Percentiles rank a stretch among this genome's conserved stretches.
These are phyloP conservation scores for Phymorhynchus buccinoides DNA, from an alignment of 1,140 invertebrate species.

Conservation along the genomic window DNA sequence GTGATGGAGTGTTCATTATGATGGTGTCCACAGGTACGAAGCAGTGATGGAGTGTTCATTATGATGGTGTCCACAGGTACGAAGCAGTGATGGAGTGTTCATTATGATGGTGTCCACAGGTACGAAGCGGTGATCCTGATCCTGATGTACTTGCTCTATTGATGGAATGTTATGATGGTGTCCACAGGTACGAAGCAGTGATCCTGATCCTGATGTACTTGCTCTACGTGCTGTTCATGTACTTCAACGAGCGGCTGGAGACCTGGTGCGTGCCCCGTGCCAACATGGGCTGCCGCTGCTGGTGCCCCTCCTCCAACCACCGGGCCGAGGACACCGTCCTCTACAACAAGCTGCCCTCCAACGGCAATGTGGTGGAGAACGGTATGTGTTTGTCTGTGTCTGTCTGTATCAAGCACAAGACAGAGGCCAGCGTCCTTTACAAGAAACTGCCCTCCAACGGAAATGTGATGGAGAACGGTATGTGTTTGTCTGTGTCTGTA, in stretches of 20 bases:
- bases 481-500: conserved; percentile 14
- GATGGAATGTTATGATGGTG: too few relatives aligned
- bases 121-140: too few relatives aligned
- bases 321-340: conserved; percentile 50
- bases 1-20: too few relatives aligned
- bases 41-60: too few relatives aligned
- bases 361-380: conserved; percentile 40
- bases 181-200: conserved; percentile 71
- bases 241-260: conserved; percentile 67
- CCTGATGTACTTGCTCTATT: conserved; percentile 68
- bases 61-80: too few relatives aligned
- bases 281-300: conserved; percentile 45
- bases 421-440: conserved; percentile 55
- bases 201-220: conserved; percentile 66
- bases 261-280: conserved; percentile 56
- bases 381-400: conserved; percentile 25
- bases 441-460: conserved; percentile 56
- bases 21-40: too few relatives aligned
- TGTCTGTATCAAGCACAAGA: neutral
- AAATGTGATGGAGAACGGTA: conserved; percentile 21
- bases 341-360: conserved; percentile 57
- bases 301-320: conserved; percentile 15
- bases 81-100: too few relatives aligned
- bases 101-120: too few relatives aligned
- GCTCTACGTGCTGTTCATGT: conserved; percentile 71